Conservation (phyloP, 2,888 invertebrate genomes). For the Sinelater perroti region DNA sequence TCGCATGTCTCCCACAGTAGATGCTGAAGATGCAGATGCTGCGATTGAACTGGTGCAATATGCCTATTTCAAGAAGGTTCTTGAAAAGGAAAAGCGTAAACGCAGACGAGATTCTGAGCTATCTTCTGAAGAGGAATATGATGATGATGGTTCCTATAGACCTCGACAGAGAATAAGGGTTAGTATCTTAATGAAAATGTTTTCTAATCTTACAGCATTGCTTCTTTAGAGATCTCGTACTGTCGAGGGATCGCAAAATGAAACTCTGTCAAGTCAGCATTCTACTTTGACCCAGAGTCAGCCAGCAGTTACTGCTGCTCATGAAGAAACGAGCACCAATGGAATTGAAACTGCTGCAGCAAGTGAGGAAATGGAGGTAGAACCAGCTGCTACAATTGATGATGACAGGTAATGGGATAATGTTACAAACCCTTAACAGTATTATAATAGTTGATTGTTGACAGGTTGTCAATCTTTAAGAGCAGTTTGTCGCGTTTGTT, state of each 20-base stretch:
- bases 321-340: background rate
- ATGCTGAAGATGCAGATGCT: constrained; percentile 84
- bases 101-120: constrained; percentile 66
- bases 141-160: constrained; percentile 52
- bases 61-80: constrained; percentile 94
- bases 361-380: constrained; percentile 46
- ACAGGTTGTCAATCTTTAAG: constrained; percentile 74
- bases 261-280: constrained; percentile 8
- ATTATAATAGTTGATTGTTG: constrained; percentile 30
- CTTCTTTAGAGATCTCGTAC: constrained; percentile 3
- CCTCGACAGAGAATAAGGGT: constrained; percentile 63
- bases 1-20: constrained; percentile 86
- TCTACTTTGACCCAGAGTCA: constrained; percentile 16
- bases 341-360: background rate
- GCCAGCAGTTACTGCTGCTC: background rate
- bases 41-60: constrained; percentile 94
- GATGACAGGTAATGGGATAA: constrained; percentile 34
- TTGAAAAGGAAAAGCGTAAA: constrained; percentile 80
- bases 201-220: background rate
- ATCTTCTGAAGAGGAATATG: constrained; percentile 61
- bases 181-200: constrained; percentile 33
- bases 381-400: constrained; percentile 40
- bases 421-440: background rate
- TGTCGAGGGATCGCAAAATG: constrained; percentile 10
- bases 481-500: constrained; percentile 78